Evolutionary conservation across 2,797 vertebrate species (phyloP).

Genomic region (Danio choprae): DNA sequence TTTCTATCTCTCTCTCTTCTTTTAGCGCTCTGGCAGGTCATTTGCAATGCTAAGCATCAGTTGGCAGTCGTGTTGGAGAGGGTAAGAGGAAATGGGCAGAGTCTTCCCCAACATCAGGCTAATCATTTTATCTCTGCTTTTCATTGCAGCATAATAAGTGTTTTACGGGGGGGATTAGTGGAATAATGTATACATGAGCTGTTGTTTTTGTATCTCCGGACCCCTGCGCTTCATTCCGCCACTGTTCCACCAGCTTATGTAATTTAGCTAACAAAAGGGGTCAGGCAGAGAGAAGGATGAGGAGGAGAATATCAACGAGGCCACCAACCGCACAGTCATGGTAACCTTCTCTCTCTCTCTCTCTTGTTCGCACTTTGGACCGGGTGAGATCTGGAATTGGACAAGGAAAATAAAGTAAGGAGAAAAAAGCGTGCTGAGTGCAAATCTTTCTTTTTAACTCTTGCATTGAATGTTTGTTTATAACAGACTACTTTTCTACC

Average conservation of each 20-base stretch:
- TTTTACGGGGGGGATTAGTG: constrained; percentile 73
- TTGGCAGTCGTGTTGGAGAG: constrained; percentile 66
- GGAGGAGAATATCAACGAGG: constrained; percentile 60
- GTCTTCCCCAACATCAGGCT: constrained; percentile 62
- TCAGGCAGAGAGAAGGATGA: constrained; percentile 57
- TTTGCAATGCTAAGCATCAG: constrained; percentile 72
- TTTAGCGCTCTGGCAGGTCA: constrained; percentile 66
- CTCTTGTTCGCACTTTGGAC: not conserved
- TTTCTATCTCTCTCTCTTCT: constrained; percentile 46
- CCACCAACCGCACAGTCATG: constrained; percentile 42
- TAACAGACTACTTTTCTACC: not conserved
- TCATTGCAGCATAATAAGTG: constrained; percentile 70
- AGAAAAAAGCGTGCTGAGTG: not conserved
- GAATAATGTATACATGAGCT: constrained; percentile 68
- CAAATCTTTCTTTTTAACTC: not conserved
- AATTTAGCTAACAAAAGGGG: constrained; percentile 75
- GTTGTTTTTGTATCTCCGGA: constrained; percentile 55
- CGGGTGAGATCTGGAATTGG: constrained; percentile 8
- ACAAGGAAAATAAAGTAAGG: not conserved
- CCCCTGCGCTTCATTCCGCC: constrained; percentile 35
- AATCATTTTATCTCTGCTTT: constrained; percentile 74
- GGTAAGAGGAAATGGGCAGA: constrained; percentile 47
- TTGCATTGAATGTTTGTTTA: not conserved
- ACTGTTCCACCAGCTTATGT: constrained; percentile 68
- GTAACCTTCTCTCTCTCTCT: constrained; percentile 34